These are phyloP conservation scores for Penaeus monodon DNA, from an alignment of 2,888 invertebrate species.

Conservation along the genomic window DNA sequence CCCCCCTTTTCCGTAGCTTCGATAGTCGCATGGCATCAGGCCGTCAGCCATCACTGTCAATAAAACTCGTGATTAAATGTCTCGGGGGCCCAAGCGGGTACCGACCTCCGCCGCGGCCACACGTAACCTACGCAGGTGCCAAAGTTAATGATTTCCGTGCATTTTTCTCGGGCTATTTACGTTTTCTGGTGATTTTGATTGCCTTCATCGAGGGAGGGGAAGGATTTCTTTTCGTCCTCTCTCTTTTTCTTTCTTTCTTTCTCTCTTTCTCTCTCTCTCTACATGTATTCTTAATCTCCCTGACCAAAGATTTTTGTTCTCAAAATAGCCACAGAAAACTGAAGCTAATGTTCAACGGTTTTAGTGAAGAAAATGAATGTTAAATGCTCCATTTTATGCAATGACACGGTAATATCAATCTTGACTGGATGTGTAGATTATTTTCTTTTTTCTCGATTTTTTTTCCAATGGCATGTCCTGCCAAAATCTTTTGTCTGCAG, in stretches of 20 bases:
- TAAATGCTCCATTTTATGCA: too few species aligned
- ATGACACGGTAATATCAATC: too few species aligned
- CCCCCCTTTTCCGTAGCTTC: not conserved
- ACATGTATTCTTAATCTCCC: too few species aligned
- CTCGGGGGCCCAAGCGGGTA: not conserved
- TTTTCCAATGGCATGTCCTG: not conserved
- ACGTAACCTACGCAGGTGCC: slow-evolving; percentile 7
- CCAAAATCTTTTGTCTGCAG: not conserved
- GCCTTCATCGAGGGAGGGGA: not conserved
- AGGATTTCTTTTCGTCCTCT: not conserved
- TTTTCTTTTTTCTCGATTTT: slow-evolving; percentile 1
- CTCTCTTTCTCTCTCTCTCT: too few species aligned
- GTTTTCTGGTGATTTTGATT: not conserved
- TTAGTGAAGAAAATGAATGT: too few species aligned
- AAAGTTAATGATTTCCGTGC: slow-evolving; percentile 6
- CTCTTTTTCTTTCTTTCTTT: too few species aligned
- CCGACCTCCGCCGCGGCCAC: slow-evolving; percentile 1
- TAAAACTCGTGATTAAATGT: slow-evolving; percentile 29
- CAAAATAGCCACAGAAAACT: too few species aligned
- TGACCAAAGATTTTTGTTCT: too few species aligned
- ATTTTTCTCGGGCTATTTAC: slow-evolving; percentile 4
- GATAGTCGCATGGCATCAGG: slow-evolving; percentile 8
- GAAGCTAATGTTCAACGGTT: too few species aligned
- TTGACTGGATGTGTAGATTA: too few species aligned
- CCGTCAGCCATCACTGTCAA: slow-evolving; percentile 29